Evolutionary conservation across 2,888 invertebrate genomes (phyloP).

Genomic region (Stenolophus ochropezus): DNA sequence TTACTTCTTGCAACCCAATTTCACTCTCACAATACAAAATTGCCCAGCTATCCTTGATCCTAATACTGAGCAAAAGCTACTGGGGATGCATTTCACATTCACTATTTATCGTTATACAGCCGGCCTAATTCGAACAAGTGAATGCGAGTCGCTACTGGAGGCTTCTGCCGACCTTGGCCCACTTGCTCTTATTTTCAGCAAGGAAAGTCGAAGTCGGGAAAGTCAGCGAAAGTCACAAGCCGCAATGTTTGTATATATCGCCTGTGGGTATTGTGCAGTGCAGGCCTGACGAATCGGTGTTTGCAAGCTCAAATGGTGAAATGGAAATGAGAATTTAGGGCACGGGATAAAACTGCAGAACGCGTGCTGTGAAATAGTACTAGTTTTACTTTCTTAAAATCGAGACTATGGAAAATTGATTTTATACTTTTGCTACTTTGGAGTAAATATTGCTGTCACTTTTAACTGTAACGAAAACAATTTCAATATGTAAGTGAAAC

Average conservation of each 20-base stretch:
- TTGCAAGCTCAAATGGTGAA: slow-evolving; percentile 17
- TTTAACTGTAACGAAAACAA: not conserved
- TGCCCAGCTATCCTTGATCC: slow-evolving; percentile 36
- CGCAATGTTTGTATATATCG: slow-evolving; percentile 39
- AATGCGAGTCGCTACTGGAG: slow-evolving; percentile 15
- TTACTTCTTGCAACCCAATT: slow-evolving; percentile 13
- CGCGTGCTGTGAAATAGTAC: not conserved
- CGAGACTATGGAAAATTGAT: not conserved
- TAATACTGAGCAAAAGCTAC: slow-evolving; percentile 21
- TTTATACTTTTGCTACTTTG: not conserved
- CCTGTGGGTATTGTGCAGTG: not conserved
- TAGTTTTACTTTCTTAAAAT: slow-evolving; percentile 18
- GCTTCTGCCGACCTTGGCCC: slow-evolving; percentile 32
- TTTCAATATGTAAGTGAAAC: too few relatives aligned
- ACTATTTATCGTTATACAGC: slow-evolving; percentile 43
- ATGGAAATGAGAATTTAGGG: slow-evolving; percentile 27
- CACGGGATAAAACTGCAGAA: not conserved
- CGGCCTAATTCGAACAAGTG: slow-evolving; percentile 24
- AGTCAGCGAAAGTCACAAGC: slow-evolving; percentile 36
- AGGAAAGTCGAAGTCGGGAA: slow-evolving; percentile 43
- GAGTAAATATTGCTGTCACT: not conserved
- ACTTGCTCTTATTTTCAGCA: slow-evolving; percentile 20
- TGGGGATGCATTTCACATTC: slow-evolving; percentile 12
- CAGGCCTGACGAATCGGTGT: not conserved
- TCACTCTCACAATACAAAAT: slow-evolving; percentile 41